Percentiles rank a stretch among this genome's conserved stretches.
Evolutionary conservation across 2,113 vertebrate genomes (phyloP).

Genomic region (Bolborhynchus lineola): DNA sequence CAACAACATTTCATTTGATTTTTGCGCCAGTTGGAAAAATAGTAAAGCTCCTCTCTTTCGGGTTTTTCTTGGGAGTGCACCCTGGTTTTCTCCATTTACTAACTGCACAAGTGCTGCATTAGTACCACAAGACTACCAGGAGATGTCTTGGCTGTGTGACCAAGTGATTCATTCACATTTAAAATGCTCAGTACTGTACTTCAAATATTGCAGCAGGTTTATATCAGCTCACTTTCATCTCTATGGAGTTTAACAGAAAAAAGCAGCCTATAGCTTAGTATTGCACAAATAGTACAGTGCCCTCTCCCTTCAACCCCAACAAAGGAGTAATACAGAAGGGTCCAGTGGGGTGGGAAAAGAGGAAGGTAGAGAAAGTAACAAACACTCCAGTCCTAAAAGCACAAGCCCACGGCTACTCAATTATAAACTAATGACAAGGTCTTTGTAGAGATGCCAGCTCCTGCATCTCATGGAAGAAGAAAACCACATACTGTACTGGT

Average conservation of each 20-base stretch:
- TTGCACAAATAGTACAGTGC: background rate
- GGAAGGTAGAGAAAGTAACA: background rate
- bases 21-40: background rate
- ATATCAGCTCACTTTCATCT: background rate
- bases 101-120: background rate
- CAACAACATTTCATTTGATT: background rate
- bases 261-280: background rate
- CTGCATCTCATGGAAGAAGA: background rate
- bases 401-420: background rate
- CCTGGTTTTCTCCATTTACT: background rate
- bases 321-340: background rate
- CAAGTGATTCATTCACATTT: background rate
- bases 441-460: background rate
- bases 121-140: background rate
- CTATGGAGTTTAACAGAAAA: background rate
- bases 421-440: background rate
- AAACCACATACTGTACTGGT: background rate
- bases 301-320: background rate
- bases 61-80: background rate
- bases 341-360: rapidly evolving
- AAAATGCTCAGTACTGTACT: background rate
- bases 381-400: background rate
- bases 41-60: background rate
- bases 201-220: background rate
- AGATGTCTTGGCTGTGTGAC: background rate